A percentile compares a stretch with the other conserved stretches of the same genome.
phyloP scores from a whole-genome alignment of 2,888 invertebrate species.

The Coelinius sp. region DNA sequence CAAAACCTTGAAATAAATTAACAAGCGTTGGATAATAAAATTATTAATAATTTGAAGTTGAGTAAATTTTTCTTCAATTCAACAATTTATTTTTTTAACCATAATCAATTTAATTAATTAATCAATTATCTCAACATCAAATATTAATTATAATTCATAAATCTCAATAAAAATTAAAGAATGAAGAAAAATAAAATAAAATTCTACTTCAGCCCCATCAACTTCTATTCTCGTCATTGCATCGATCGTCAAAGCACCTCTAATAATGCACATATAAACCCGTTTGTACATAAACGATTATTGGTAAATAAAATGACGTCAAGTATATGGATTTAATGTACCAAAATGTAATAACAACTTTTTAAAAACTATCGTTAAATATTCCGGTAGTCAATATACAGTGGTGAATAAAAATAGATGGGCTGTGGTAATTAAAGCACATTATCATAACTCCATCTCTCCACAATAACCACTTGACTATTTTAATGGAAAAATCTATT shows the following conservation, averaged over 20 bases:
- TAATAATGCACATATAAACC: conserved; percentile 12
- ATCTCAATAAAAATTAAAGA: not conserved
- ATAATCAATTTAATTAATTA: no score
- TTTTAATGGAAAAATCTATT: conserved; percentile 46
- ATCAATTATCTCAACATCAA: no score
- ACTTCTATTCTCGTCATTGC: conserved; percentile 10
- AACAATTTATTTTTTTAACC: no score
- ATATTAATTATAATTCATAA: not conserved
- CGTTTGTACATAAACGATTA: not conserved
- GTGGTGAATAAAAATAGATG: conserved; percentile 40
- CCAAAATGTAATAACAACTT: not conserved
- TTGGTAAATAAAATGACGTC: not conserved
- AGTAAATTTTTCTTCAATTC: not conserved
- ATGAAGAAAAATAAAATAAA: not conserved
- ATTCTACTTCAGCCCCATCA: not conserved
- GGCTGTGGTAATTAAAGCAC: conserved; percentile 35
- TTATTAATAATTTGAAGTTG: not conserved
- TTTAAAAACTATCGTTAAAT: conserved; percentile 15
- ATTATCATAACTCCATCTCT: conserved; percentile 15
- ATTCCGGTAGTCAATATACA: conserved; percentile 28
- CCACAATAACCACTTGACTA: conserved; percentile 46
- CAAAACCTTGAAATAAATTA: conserved; percentile 54
- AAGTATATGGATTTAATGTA: conserved; percentile 2
- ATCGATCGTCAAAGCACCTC: not conserved
- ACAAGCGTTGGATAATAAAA: not conserved